Conservation (phyloP, 2,888 invertebrate genomes). For the Eledona agricola region DNA sequence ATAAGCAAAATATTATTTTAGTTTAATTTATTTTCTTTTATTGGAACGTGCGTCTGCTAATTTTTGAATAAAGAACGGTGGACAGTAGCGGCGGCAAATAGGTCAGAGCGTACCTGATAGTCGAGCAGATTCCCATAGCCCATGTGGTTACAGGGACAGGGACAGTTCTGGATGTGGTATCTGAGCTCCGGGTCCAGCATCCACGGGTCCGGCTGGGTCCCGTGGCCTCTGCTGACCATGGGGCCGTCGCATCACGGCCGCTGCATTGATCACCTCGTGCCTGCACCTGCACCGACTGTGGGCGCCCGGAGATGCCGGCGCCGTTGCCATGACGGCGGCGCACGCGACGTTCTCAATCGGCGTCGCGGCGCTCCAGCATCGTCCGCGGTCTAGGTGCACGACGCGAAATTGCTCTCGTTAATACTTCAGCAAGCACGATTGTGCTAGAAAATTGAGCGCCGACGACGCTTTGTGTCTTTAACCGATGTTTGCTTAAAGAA, state of each 20-base stretch:
- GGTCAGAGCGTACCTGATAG: constrained; percentile 77
- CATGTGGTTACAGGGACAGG: constrained; percentile 93
- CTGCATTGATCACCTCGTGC: constrained; percentile 52
- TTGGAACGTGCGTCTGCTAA: no score
- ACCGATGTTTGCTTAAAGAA: constrained; percentile 22
- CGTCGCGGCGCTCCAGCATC: constrained; percentile 17
- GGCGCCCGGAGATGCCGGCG: constrained; percentile 56
- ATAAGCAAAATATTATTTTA: no score
- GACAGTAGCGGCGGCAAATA: background rate
- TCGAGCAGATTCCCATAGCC: constrained; percentile 93
- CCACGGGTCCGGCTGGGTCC: constrained; percentile 61
- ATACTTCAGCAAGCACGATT: constrained; percentile 43
- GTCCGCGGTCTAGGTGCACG: constrained; percentile 29
- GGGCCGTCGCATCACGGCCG: constrained; percentile 59
- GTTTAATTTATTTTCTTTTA: no score
- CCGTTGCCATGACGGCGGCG: constrained; percentile 58
- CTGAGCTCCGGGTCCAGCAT: constrained; percentile 82
- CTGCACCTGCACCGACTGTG: constrained; percentile 57
- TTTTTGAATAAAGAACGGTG: constrained; percentile 1
- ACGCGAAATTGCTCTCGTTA: constrained; percentile 34
- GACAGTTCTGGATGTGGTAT: constrained; percentile 88
- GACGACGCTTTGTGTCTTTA: constrained; percentile 11
- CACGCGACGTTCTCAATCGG: constrained; percentile 58
- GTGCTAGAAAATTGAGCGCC: constrained; percentile 40
- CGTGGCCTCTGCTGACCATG: constrained; percentile 62